phyloP scores from a whole-genome alignment of 2,113 vertebrate genomes.

The Felis catus region DNA sequence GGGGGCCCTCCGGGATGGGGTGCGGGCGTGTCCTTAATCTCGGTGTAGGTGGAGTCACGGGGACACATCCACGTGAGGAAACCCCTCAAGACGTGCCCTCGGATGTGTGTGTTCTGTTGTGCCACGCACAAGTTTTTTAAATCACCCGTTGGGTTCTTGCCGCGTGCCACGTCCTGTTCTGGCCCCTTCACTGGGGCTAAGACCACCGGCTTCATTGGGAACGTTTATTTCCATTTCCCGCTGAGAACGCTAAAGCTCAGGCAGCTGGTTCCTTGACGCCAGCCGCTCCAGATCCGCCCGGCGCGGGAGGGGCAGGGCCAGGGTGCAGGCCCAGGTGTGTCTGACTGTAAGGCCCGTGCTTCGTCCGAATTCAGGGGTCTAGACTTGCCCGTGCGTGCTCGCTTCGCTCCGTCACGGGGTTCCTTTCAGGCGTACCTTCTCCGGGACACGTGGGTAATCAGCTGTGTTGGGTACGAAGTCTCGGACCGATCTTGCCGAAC shows the following conservation, averaged over 20 bases:
- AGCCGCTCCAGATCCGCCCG: background rate
- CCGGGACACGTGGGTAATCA: background rate
- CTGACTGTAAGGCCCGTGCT: background rate
- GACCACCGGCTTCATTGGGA: background rate
- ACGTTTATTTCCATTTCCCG: background rate
- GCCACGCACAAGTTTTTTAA: no score
- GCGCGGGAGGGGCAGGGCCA: background rate
- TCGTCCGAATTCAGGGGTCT: background rate
- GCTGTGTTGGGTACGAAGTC: background rate
- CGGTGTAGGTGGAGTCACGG: background rate
- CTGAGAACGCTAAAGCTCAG: background rate
- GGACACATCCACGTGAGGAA: no score
- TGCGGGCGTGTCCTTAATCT: background rate
- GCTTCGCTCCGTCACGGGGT: accelerated
- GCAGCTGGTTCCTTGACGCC: background rate
- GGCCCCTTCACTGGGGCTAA: no score
- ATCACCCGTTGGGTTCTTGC: no score
- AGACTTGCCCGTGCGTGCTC: accelerated
- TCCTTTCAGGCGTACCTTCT: background rate
- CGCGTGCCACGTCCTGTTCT: background rate
- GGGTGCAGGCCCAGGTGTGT: no score
- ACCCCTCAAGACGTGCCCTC: no score
- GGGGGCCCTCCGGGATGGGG: no score
- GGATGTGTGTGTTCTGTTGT: background rate
- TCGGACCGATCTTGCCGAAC: background rate